Evolutionary conservation across 2,113 vertebrate genomes (phyloP).

Genomic region (Strigops habroptila): DNA sequence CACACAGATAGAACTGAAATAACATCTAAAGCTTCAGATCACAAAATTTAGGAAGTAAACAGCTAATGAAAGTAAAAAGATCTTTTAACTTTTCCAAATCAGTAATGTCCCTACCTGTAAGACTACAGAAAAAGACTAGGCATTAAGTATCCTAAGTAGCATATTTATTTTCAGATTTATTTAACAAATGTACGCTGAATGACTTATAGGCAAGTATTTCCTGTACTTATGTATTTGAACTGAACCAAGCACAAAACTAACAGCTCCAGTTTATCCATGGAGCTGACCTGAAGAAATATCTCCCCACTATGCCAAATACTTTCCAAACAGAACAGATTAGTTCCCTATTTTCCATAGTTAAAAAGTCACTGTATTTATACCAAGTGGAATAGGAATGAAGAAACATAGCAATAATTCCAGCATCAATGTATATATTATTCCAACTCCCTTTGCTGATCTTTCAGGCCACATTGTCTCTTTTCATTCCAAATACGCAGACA

Average conservation of each 20-base stretch:
- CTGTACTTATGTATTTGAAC: neutral
- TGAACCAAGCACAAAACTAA: neutral
- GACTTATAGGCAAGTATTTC: neutral
- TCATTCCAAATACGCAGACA: neutral
- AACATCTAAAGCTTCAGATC: neutral
- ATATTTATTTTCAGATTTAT: neutral
- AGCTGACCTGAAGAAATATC: neutral
- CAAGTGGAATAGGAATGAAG: slow-evolving; percentile 10
- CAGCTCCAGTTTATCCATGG: neutral
- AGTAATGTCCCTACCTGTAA: neutral
- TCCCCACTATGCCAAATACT: neutral
- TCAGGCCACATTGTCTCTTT: neutral
- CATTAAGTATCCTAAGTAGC: neutral
- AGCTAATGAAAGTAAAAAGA: neutral
- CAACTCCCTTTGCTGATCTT: neutral
- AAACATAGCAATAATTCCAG: neutral
- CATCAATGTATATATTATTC: neutral
- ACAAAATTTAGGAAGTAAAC: neutral
- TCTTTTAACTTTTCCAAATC: neutral
- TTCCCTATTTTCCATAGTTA: neutral
- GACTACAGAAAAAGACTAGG: neutral
- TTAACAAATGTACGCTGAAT: neutral
- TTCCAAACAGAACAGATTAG: neutral
- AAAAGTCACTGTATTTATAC: neutral
- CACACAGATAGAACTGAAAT: neutral